Percentiles rank a stretch among this genome's conserved stretches.
These are phyloP conservation scores for Ormyrus nitidulus DNA, from an alignment of 2,888 invertebrate genomes.

Conservation along the genomic window DNA sequence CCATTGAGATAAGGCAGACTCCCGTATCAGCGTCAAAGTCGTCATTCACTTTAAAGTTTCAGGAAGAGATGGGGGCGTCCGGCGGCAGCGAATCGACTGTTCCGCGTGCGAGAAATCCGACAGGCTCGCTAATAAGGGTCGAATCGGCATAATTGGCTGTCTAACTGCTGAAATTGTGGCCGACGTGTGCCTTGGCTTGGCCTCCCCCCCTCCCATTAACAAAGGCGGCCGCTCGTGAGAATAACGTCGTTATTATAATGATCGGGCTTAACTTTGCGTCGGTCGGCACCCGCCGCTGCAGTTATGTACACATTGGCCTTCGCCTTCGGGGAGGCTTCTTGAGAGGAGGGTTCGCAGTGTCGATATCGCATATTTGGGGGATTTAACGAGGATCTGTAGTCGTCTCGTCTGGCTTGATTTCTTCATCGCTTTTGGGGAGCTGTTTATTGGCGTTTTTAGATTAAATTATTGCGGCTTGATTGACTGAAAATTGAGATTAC, in stretches of 20 bases:
- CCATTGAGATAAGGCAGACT: slow-evolving; percentile 4
- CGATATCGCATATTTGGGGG: background rate
- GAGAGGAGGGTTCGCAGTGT: background rate
- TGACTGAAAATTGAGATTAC: background rate
- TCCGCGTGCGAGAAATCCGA: slow-evolving; percentile 40
- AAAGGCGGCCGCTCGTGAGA: slow-evolving; percentile 57
- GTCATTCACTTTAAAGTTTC: slow-evolving; percentile 45
- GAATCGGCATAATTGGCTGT: slow-evolving; percentile 67
- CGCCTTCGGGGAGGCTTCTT: background rate
- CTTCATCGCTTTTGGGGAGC: background rate
- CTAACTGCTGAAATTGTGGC: slow-evolving; percentile 66
- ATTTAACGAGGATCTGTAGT: slow-evolving; percentile 30
- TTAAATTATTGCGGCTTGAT: background rate
- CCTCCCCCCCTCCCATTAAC: slow-evolving; percentile 38
- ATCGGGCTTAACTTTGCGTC: slow-evolving; percentile 56
- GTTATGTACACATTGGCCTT: background rate
- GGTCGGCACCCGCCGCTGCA: background rate
- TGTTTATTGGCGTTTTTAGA: background rate
- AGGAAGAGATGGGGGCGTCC: background rate
- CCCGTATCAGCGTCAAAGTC: slow-evolving; percentile 29
- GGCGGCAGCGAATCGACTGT: slow-evolving; percentile 2
- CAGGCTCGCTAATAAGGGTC: slow-evolving; percentile 59
- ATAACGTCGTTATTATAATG: slow-evolving; percentile 64
- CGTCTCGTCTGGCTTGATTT: background rate
- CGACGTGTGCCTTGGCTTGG: slow-evolving; percentile 18